Evolutionary conservation across 2,888 invertebrate species (phyloP).

Genomic region (Agrilus mali): DNA sequence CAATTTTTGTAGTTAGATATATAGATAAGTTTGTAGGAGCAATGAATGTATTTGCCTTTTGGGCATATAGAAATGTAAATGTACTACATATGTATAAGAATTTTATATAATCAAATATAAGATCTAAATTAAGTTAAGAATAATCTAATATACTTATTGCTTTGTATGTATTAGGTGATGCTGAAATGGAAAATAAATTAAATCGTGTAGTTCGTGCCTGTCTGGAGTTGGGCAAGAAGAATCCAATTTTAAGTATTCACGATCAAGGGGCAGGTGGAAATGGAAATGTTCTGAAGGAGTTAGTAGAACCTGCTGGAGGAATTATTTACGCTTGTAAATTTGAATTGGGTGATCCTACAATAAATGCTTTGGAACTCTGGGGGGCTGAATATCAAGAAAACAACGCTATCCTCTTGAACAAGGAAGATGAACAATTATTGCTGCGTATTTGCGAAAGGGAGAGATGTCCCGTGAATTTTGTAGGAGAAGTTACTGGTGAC

Average conservation of each 20-base stretch:
- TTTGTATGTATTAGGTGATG: conserved; percentile 47
- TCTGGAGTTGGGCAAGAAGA: conserved; percentile 63
- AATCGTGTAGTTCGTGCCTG: conserved; percentile 90
- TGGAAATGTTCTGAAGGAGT: conserved; percentile 92
- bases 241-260: conserved; percentile 92
- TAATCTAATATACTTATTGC: background rate
- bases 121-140: too few species aligned
- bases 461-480: conserved; percentile 84
- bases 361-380: conserved; percentile 90
- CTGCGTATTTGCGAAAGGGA: conserved; percentile 69
- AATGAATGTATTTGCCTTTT: background rate
- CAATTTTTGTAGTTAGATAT: too few species aligned
- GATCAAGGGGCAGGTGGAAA: conserved; percentile 99
- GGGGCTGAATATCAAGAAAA: conserved; percentile 98
- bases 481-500: conserved; percentile 82
- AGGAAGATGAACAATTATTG: conserved; percentile 51
- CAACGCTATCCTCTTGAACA: conserved; percentile 72
- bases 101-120: too few species aligned
- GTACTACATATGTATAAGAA: background rate
- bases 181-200: conserved; percentile 97
- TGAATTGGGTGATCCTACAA: conserved; percentile 87
- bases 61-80: background rate
- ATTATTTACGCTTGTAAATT: conserved; percentile 77
- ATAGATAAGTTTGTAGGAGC: too few species aligned
- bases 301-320: conserved; percentile 91